These are phyloP conservation scores for Tortricodes alternella DNA, from an alignment of 2,888 invertebrate genomes.

Conservation along the genomic window DNA sequence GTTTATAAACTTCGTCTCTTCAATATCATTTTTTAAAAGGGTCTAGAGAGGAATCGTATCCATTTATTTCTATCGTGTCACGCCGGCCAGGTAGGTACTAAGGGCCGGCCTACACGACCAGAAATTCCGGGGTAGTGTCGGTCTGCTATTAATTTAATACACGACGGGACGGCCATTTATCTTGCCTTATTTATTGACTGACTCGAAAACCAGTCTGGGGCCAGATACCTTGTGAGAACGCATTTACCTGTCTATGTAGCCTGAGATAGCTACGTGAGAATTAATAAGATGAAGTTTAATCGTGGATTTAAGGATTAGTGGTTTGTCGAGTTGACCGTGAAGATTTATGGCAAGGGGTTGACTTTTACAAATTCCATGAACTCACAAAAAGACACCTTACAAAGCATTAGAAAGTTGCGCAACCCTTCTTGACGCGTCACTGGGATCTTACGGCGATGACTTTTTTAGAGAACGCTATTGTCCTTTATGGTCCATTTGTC, in stretches of 20 bases:
- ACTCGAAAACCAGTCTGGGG: conserved; percentile 74
- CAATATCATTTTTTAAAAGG: neutral
- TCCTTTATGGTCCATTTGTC: conserved; percentile 63
- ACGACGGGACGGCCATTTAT: conserved; percentile 78
- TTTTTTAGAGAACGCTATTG: conserved; percentile 70
- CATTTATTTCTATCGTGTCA: conserved; percentile 52
- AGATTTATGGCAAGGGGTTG: conserved; percentile 54
- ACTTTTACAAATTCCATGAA: conserved; percentile 71
- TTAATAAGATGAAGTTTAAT: conserved; percentile 45
- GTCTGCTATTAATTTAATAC: conserved; percentile 80
- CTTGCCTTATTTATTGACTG: conserved; percentile 80
- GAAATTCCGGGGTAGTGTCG: conserved; percentile 66
- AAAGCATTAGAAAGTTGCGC: conserved; percentile 81
- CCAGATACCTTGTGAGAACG: conserved; percentile 61
- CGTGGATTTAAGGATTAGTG: conserved; percentile 33
- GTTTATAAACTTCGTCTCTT: neutral
- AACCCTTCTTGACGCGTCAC: conserved; percentile 76
- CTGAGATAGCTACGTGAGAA: conserved; percentile 42
- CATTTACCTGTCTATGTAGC: conserved; percentile 63
- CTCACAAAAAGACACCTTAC: conserved; percentile 68
- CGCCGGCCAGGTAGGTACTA: no score
- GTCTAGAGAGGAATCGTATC: conserved; percentile 44
- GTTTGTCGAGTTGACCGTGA: conserved; percentile 1
- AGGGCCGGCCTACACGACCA: conserved; percentile 59
- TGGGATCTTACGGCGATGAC: conserved; percentile 63